Base-by-base conservation (phyloP, 1,140 invertebrate genomes). In the Pteromalus puparum region DNA sequence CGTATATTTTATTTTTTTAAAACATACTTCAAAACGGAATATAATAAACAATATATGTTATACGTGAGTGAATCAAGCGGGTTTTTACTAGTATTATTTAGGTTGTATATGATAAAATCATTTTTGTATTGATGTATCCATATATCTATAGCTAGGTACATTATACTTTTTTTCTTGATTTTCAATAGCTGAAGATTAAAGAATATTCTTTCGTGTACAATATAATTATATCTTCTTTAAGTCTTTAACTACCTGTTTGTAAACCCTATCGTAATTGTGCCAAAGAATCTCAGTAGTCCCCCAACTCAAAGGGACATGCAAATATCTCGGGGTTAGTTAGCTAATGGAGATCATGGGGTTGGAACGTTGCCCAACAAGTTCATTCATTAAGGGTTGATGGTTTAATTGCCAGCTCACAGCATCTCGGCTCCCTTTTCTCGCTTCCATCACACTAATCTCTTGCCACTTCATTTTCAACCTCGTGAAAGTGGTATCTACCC, bases 251-350 rank as follows among this genome's bases (percentile, higher is more conserved):
- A 92, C 90, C 89, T 92, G 91, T 90, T 90, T 90, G 90, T 93
- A 91, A 92, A 91, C 89, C 90, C 88, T 87, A 81, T 89, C 87
- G 90, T 92, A 93, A 93, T 92, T 92, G 91, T 92, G 90, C 89
- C 88, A 89, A 88, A 88, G 89, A 93, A 92, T 92, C 91, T 90
- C 89, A 87, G 88, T 88, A 87, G 87, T 90, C 91, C 90, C 91
- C 89, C 90, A 89, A 75, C 87, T 87, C 73, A 87, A 87, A 89
- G 87, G 90, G 90, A 92, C 91, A 93, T 93, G 92, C 92, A 93
- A 93, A 93, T 93, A 93, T 91, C 92, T 91, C 90, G 90, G 92
- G 91, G 91, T 92, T 93, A 92, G 92, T 92, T 93, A 92, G 91
- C 91, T 92, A 92, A 92, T 92, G 91, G 91, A 90, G 90, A 90